A percentile compares a stretch with the other conserved stretches of the same genome.
Evolutionary conservation across 2,797 vertebrate species (phyloP).

Genomic region (Setipinna tenuifilis): DNA sequence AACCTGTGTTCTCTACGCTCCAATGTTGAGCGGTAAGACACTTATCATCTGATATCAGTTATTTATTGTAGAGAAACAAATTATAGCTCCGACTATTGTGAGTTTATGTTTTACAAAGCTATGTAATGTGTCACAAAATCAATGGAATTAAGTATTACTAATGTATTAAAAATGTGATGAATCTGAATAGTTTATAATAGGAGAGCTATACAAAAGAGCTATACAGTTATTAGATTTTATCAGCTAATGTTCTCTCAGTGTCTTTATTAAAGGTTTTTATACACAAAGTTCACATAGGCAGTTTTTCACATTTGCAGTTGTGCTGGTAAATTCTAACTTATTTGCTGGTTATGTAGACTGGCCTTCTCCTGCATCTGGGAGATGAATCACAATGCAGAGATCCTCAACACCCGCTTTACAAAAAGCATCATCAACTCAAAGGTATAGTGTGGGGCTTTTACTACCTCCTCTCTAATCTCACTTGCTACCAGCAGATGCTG

Average conservation of each 20-base stretch:
- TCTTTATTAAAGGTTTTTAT: neutral
- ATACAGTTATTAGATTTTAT: too few relatives aligned
- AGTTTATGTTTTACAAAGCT: neutral
- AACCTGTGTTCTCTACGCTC: slow-evolving; percentile 94
- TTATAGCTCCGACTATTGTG: neutral
- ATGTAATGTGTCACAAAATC: neutral
- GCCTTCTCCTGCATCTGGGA: slow-evolving; percentile 99
- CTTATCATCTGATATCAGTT: neutral
- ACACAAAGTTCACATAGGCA: neutral
- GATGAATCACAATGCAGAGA: slow-evolving; percentile 87
- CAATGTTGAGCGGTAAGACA: slow-evolving; percentile 88
- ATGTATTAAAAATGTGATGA: neutral
- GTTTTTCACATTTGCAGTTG: neutral
- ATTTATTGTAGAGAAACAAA: neutral
- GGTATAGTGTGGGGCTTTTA: slow-evolving; percentile 68
- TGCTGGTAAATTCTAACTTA: neutral
- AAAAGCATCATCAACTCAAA: slow-evolving; percentile 97
- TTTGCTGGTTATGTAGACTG: slow-evolving; percentile 71
- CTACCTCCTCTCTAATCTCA: neutral
- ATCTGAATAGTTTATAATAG: too few relatives aligned
- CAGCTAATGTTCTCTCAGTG: neutral
- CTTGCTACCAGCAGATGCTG: neutral
- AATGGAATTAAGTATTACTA: neutral
- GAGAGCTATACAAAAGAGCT: too few relatives aligned
- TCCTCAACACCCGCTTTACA: slow-evolving; percentile 89